A percentile compares a stretch with the other conserved stretches of the same genome.
Conservation (phyloP, 2,113 vertebrate species). For the Hucho hucho region DNA sequence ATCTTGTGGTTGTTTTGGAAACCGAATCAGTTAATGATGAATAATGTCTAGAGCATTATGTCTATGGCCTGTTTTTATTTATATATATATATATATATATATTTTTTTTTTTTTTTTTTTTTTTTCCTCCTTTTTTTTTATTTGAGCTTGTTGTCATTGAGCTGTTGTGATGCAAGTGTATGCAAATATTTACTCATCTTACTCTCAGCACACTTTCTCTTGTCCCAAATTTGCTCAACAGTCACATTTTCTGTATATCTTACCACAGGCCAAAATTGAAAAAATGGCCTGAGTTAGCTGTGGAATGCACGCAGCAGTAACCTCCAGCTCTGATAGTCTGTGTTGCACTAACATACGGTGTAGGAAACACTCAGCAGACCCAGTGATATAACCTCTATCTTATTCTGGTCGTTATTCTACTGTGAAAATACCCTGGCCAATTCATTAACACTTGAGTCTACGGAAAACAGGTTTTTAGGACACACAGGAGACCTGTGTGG, state of each 20-base stretch:
- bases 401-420: not conserved
- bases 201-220: not conserved
- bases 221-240: conserved; percentile 6
- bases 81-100: too few relatives aligned
- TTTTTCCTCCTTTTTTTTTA: not conserved
- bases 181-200: conserved; percentile 13
- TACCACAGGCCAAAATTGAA: not conserved
- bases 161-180: not conserved
- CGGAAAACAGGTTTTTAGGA: not conserved
- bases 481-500: not conserved
- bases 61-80: conserved; percentile 23
- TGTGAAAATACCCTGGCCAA: not conserved
- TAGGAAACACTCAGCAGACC: not conserved
- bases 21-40: conserved; percentile 35
- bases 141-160: not conserved
- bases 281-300: conserved; percentile 2
- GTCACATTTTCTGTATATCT: conserved; percentile 15
- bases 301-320: not conserved
- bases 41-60: conserved; percentile 17
- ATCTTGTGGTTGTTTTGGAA: conserved; percentile 33
- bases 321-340: not conserved
- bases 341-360: not conserved
- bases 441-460: not conserved
- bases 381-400: not conserved
- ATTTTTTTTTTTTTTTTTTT: not conserved